phyloP scores from a whole-genome alignment of 2,888 invertebrate genomes.

The Nomada goodeniana region DNA sequence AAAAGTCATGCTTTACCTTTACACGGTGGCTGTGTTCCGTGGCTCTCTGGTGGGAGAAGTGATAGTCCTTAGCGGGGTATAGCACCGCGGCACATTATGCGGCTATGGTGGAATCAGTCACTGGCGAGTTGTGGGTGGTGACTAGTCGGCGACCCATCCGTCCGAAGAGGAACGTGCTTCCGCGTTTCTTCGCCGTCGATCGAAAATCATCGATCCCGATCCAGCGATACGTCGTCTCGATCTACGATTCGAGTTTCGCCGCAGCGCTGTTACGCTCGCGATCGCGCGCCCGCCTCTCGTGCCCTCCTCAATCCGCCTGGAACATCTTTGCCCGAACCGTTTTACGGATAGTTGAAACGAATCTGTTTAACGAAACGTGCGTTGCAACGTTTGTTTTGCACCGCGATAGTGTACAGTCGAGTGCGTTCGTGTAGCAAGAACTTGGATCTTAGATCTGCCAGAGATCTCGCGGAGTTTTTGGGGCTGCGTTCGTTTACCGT shows the following conservation, averaged over 20 bases:
- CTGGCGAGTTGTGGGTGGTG: slow-evolving; percentile 83
- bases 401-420: neutral
- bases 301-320: neutral
- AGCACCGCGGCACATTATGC: slow-evolving; percentile 80
- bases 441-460: neutral
- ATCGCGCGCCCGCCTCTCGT: slow-evolving; percentile 24
- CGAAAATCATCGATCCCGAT: slow-evolving; percentile 59
- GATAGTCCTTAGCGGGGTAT: slow-evolving; percentile 81
- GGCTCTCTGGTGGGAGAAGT: slow-evolving; percentile 82
- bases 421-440: neutral
- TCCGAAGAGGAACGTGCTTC: slow-evolving; percentile 61
- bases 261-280: neutral
- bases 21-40: slow-evolving; percentile 76
- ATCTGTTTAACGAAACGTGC: too few species aligned
- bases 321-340: neutral
- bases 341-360: neutral
- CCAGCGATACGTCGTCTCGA: slow-evolving; percentile 7
- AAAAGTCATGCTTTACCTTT: slow-evolving; percentile 74
- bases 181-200: slow-evolving; percentile 46
- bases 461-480: neutral
- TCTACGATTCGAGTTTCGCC: neutral
- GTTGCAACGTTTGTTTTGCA: neutral
- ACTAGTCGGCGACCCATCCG: slow-evolving; percentile 76
- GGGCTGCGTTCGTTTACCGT: neutral
- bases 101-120: slow-evolving; percentile 83